These are phyloP conservation scores for Myiagra hebetior DNA, from an alignment of 2,113 vertebrate species.

Conservation along the genomic window DNA sequence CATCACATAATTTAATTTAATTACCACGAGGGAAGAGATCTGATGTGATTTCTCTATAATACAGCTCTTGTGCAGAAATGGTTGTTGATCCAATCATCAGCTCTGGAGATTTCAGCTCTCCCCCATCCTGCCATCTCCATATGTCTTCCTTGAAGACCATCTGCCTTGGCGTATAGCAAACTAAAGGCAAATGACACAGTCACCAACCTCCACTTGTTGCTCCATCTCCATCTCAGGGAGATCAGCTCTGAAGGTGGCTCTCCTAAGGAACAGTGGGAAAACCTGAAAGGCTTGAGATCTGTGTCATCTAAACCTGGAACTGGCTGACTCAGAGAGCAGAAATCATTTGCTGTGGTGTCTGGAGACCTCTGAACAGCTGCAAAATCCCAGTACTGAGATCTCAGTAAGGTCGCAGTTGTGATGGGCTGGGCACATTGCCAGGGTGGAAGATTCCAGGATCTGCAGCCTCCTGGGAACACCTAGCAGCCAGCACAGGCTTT, in stretches of 20 bases:
- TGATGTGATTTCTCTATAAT: not conserved
- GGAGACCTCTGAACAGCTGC: constrained; percentile 53
- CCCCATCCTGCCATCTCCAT: not conserved
- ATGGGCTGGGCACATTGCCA: constrained; percentile 31
- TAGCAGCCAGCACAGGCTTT: constrained; percentile 17
- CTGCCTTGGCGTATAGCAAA: not conserved
- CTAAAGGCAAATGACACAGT: not conserved
- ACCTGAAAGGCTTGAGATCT: not conserved
- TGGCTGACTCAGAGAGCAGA: not conserved
- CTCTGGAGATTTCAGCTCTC: not conserved
- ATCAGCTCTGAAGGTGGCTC: not conserved
- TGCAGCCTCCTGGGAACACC: constrained; percentile 34
- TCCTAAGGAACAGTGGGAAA: not conserved
- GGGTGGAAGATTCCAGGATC: constrained; percentile 49
- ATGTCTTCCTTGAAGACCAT: not conserved
- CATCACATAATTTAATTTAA: not conserved
- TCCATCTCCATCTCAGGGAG: not conserved
- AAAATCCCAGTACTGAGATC: constrained; percentile 33
- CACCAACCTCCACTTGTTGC: not conserved
- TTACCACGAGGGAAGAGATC: not conserved
- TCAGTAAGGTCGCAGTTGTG: not conserved
- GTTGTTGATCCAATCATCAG: not conserved
- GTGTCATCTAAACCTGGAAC: not conserved
- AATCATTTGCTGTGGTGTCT: constrained; percentile 2
- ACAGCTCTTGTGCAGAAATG: not conserved